These are phyloP conservation scores for Macrotus californicus DNA, from an alignment of 2,113 vertebrate genomes.

Conservation along the genomic window DNA sequence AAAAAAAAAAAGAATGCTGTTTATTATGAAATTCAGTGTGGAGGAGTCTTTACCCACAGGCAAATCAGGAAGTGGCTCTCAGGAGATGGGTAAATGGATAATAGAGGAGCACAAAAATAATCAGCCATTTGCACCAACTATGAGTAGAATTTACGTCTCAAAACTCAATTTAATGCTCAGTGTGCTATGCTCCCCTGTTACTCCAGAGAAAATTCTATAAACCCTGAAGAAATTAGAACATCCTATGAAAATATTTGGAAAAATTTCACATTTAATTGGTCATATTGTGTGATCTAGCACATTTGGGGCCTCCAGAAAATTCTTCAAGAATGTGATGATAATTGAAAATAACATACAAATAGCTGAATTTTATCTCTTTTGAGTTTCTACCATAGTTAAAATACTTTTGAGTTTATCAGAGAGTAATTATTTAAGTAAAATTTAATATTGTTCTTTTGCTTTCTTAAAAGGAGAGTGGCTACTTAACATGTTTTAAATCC, in stretches of 20 bases:
- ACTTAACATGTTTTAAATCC: neutral
- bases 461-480: neutral
- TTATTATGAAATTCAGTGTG: neutral
- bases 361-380: neutral
- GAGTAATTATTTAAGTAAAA: neutral
- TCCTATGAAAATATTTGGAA: neutral
- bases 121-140: neutral
- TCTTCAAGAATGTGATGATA: neutral
- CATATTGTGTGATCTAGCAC: neutral
- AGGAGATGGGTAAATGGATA: neutral
- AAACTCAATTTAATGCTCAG: neutral
- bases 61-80: neutral
- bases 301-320: neutral
- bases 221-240: neutral
- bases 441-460: neutral
- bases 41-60: neutral
- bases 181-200: neutral
- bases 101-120: neutral
- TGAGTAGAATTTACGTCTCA: neutral
- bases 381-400: neutral
- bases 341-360: neutral
- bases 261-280: neutral
- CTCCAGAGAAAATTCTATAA: neutral
- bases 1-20: neutral
- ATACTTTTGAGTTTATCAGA: neutral